A percentile compares a stretch with the other conserved stretches of the same genome.
phyloP scores from a whole-genome alignment of 2,888 invertebrate species.

The Seira musarum region DNA sequence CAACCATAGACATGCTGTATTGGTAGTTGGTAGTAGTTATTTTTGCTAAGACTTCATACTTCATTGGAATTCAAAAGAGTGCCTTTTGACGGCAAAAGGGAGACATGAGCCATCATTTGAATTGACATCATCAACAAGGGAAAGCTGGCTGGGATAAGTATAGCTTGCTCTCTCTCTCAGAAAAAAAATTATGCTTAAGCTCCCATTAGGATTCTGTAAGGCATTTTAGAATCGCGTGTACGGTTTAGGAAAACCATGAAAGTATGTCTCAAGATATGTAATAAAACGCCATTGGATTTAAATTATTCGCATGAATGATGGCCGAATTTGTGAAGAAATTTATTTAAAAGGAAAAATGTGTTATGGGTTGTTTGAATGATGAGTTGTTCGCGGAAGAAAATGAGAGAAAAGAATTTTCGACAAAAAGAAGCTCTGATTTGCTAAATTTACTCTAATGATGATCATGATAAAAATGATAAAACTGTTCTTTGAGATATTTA shows the following conservation, averaged over 20 bases:
- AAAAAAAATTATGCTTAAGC: conserved; percentile 1
- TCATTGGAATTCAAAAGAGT: conserved; percentile 31
- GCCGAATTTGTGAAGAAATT: no score
- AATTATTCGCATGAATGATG: neutral
- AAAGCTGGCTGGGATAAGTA: neutral
- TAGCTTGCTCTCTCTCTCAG: neutral
- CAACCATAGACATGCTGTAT: neutral
- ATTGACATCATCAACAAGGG: neutral
- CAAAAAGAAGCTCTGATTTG: no score
- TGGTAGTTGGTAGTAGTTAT: neutral
- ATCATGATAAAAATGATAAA: no score
- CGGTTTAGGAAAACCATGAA: neutral
- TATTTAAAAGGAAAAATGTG: no score
- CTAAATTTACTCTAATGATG: no score
- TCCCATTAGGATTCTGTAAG: neutral
- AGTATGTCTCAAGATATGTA: no score
- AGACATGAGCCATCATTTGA: neutral
- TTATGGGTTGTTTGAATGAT: no score
- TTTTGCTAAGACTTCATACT: conserved; percentile 29
- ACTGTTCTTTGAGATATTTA: no score
- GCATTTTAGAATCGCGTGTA: neutral
- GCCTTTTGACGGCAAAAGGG: neutral
- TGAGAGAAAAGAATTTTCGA: no score
- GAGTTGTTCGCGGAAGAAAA: no score
- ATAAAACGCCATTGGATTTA: neutral